phyloP scores from a whole-genome alignment of 53 echinoderm and acorn worm genomes.

The Arbacia lixula region DNA sequence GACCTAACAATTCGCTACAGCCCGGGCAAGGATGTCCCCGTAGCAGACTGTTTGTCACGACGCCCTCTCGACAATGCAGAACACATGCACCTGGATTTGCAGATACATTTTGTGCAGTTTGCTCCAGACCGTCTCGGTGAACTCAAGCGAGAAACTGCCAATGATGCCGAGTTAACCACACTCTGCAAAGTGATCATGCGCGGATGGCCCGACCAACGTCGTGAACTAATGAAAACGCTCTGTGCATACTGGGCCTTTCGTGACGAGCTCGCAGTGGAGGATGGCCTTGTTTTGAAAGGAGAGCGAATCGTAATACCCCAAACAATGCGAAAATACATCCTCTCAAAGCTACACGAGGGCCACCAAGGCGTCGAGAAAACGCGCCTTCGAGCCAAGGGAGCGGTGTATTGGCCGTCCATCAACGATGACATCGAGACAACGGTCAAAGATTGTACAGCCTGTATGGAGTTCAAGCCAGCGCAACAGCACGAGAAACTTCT shows the following conservation, averaged over 20 bases:
- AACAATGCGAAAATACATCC: constrained; percentile 58
- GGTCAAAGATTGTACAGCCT: constrained; percentile 59
- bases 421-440: constrained; percentile 50
- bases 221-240: constrained; percentile 56
- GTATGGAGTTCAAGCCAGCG: constrained; percentile 49
- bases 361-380: constrained; percentile 66
- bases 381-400: constrained; percentile 61
- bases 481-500: constrained; percentile 60
- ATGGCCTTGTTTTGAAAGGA: constrained; percentile 72
- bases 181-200: constrained; percentile 57
- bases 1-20: constrained; percentile 49
- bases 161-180: constrained; percentile 71
- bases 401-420: constrained; percentile 72
- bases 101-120: no score
- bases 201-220: constrained; percentile 77
- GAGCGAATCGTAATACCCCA: constrained; percentile 75
- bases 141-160: constrained; percentile 52
- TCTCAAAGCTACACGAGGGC: constrained; percentile 46
- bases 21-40: constrained; percentile 62
- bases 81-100: no score
- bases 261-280: constrained; percentile 67
- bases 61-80: no score
- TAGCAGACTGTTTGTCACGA: constrained; percentile 63
- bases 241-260: constrained; percentile 61
- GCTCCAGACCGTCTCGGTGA: constrained; percentile 39